Evolutionary conservation across 2,113 vertebrate species (phyloP).

Genomic region (Macquaria ambigua): DNA sequence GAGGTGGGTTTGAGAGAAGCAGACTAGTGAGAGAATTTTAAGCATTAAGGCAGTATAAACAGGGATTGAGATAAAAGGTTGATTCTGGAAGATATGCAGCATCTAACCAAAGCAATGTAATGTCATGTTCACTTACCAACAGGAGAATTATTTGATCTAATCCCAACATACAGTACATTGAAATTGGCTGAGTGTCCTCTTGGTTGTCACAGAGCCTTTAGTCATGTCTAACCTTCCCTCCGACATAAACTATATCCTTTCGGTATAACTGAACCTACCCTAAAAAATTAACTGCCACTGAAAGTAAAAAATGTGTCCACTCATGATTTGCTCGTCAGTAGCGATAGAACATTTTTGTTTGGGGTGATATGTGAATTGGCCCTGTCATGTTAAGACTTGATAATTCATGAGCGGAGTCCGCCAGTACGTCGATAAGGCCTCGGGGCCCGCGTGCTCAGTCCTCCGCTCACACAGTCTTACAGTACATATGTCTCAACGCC

Average conservation of each 20-base stretch:
- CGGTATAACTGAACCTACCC: background rate
- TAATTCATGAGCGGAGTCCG: conserved; percentile 42
- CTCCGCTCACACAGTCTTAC: conserved; percentile 34
- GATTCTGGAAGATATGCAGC: background rate
- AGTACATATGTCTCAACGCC: conserved; percentile 62
- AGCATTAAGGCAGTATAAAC: background rate
- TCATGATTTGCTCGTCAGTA: background rate
- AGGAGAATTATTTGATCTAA: background rate
- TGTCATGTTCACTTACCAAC: background rate
- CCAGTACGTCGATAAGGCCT: conserved; percentile 17
- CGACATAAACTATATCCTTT: background rate
- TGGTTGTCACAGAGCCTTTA: background rate
- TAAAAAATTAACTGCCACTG: background rate
- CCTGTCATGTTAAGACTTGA: conserved; percentile 40
- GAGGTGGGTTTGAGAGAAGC: background rate
- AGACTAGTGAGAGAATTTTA: background rate
- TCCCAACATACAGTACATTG: background rate
- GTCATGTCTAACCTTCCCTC: no score
- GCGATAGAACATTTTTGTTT: background rate
- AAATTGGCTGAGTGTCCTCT: background rate
- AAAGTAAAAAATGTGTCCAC: background rate
- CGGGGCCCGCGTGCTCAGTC: background rate
- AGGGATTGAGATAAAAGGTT: background rate
- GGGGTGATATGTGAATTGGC: background rate
- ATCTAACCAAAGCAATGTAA: background rate